Conservation (phyloP, 2,888 invertebrate species). For the Cantharis rustica region DNA sequence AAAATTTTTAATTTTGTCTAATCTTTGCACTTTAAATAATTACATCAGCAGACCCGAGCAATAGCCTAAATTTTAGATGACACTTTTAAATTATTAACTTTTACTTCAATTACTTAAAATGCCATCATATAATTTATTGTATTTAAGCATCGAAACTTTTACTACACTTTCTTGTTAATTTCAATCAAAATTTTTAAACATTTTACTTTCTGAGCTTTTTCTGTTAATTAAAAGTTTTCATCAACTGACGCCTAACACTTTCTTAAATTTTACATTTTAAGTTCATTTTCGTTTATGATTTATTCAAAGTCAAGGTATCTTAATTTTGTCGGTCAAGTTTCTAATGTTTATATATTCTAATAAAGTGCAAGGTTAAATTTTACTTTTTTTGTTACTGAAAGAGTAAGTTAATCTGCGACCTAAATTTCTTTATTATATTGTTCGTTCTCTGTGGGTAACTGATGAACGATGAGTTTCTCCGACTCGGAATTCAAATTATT, state of each 20-base stretch:
- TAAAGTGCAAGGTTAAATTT: conserved; percentile 34
- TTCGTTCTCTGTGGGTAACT: not conserved
- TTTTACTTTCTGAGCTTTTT: not conserved
- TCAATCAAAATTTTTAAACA: not conserved
- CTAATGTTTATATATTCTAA: conserved; percentile 28
- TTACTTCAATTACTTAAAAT: not conserved
- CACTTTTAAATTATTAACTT: not conserved
- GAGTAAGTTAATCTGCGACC: conserved; percentile 15
- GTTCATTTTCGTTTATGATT: not conserved
- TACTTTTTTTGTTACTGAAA: conserved; percentile 22
- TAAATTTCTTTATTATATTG: conserved; percentile 2
- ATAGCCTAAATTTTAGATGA: not conserved
- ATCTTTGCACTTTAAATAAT: too few species aligned
- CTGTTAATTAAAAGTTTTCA: not conserved
- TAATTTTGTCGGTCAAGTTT: conserved; percentile 35
- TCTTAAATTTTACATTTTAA: conserved; percentile 1
- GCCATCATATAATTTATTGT: not conserved
- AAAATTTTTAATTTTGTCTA: too few species aligned
- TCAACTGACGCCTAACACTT: not conserved
- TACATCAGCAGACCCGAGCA: not conserved
- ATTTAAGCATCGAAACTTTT: not conserved
- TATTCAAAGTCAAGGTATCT: conserved; percentile 31
- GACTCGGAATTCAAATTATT: not conserved
- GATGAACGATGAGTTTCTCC: not conserved
- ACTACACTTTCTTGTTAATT: not conserved